Evolutionary conservation across 2,888 invertebrate species (phyloP).

Genomic region (Lamellibrachia columna): DNA sequence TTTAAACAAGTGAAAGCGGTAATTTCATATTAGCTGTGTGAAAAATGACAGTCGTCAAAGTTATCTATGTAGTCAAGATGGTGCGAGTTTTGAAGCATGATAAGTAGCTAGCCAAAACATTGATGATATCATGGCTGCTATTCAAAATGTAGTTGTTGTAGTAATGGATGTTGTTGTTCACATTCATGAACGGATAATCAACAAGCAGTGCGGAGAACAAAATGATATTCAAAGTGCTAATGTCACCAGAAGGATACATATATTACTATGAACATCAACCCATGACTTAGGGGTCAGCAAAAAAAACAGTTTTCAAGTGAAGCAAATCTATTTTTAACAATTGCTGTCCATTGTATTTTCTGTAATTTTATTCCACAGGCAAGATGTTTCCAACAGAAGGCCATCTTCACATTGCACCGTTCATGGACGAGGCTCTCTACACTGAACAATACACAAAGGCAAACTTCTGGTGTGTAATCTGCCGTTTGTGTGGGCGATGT

Average conservation of each 20-base stretch:
- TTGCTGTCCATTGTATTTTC: neutral
- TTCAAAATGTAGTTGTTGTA: neutral
- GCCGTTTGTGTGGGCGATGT: neutral
- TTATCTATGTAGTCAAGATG: neutral
- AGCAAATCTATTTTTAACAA: neutral
- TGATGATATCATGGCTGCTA: neutral
- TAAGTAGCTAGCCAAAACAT: neutral
- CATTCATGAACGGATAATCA: neutral
- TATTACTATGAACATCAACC: neutral
- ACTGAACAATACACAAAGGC: constrained; percentile 99
- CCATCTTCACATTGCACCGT: constrained; percentile 96
- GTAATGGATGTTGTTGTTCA: neutral
- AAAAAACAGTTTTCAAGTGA: neutral
- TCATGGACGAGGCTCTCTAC: constrained; percentile 95
- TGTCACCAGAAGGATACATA: neutral
- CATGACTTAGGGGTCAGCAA: neutral
- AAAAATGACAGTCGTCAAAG: neutral
- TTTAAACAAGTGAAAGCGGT: no score
- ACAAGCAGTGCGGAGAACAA: neutral
- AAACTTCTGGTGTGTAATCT: constrained; percentile 84
- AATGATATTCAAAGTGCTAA: neutral
- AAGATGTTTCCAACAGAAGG: constrained; percentile 98
- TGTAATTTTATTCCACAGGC: constrained; percentile 68
- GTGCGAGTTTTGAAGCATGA: neutral
- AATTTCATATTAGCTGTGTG: neutral